Evolutionary conservation across 2,888 invertebrate species (phyloP), one percentile per base, ranked within the genome.

Genomic region (Drosophila colorata): DNA sequence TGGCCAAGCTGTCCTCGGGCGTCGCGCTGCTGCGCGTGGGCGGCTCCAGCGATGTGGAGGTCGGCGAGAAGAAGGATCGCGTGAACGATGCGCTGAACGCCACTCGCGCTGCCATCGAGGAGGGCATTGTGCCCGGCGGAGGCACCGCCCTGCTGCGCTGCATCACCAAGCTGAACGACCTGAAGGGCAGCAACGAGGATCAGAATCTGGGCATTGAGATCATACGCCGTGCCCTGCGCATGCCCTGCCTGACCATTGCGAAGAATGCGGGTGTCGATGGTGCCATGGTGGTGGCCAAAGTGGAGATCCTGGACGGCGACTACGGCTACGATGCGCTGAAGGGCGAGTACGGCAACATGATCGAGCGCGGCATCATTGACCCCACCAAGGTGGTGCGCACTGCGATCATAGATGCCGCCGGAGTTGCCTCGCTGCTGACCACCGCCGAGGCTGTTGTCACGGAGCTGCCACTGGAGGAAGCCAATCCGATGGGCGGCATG

Each of bases 381-480:
- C 98, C 98, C 37, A 98, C 98, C 13, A 98, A 99, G 94, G 90
- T 90, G 79, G 97, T 99, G 13, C 94, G 98, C 87, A 98, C 98
- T 1, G 98, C 98, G 0, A 93, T 99, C 41, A 96, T 97, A 8
- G 98, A 99, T 92, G 98, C 98, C n/a, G 95, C 98, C 55, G 98
- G 98, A 43, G 98, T 99, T 7, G 98, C 98, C 0, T 98, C 98
- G 0, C 94, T 99, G 2, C 93, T 99, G 31, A 97, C 98, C 25
- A 99, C 98, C 3, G 98, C 98, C 0, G 99, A 99, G 93, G 96
- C 97, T 14, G 99, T 99, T 5, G 96, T 99, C 69, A 96, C 97
- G 28, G 99, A 99, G 89, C 93, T 98, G 59, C 99, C 99, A 1
- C 95, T 97, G 90, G 98, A 99, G 91, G 95, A 97, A 72, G 94